Percentiles rank a stretch among this genome's conserved stretches.
phyloP scores from a whole-genome alignment of 1,140 invertebrate genomes.

The Hyles vespertilio region DNA sequence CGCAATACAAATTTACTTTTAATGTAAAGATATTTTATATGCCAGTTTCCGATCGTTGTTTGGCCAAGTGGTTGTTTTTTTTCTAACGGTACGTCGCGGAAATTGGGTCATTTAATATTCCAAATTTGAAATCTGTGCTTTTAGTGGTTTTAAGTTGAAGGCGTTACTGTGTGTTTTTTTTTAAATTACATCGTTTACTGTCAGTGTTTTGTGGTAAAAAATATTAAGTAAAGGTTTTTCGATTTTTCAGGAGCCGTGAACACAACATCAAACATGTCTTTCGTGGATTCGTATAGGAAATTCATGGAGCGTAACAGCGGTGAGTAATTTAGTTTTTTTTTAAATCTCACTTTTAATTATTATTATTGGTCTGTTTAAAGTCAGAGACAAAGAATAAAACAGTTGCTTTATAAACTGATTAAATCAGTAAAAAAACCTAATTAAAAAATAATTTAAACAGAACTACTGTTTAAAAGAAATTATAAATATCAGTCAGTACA shows the following conservation, averaged over 20 bases:
- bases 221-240: not conserved
- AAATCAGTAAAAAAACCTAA: no score
- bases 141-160: no score
- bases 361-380: no score
- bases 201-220: no score
- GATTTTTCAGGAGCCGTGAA: slow-evolving; percentile 39
- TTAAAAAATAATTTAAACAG: no score
- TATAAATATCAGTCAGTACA: no score
- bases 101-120: no score
- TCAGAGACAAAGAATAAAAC: no score
- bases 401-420: no score
- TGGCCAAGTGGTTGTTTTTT: slow-evolving; percentile 7
- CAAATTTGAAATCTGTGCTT: no score
- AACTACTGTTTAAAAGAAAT: no score
- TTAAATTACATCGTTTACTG: slow-evolving; percentile 6
- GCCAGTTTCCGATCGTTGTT: slow-evolving; percentile 24
- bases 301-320: slow-evolving; percentile 69
- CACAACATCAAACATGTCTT: slow-evolving; percentile 49
- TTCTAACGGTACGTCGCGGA: no score
- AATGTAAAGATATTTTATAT: slow-evolving; percentile 22
- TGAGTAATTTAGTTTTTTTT: slow-evolving; percentile 32
- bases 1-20: slow-evolving; percentile 34
- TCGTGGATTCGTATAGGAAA: slow-evolving; percentile 59
- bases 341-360: not conserved
- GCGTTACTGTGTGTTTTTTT: not conserved